Evolutionary conservation across 2,797 vertebrate species (phyloP).

Genomic region (Anguilla anguilla): DNA sequence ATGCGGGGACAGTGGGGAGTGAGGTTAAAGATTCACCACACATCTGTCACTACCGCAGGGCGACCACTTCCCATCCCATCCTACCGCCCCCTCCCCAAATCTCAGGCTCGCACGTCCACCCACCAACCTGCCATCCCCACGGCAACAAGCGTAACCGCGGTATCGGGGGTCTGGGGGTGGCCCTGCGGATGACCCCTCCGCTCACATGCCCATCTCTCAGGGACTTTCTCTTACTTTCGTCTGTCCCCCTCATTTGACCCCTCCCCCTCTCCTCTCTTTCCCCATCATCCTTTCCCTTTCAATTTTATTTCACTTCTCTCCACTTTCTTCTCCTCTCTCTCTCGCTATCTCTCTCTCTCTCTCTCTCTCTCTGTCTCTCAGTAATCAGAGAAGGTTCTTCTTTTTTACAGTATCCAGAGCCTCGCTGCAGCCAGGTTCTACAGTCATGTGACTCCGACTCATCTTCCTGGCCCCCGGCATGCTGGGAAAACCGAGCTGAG

Average conservation of each 20-base stretch:
- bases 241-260: constrained; percentile 53
- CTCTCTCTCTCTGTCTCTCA: neutral
- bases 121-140: constrained; percentile 49
- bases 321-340: neutral
- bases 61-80: constrained; percentile 32
- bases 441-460: neutral
- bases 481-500: neutral
- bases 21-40: constrained; percentile 79
- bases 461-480: neutral
- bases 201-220: neutral
- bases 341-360: constrained; percentile 38
- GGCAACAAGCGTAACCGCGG: neutral
- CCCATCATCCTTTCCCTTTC: neutral
- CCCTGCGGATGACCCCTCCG: neutral
- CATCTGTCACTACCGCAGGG: constrained; percentile 71
- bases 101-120: constrained; percentile 44
- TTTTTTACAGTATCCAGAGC: too few species aligned
- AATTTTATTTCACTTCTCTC: neutral
- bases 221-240: constrained; percentile 51
- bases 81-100: constrained; percentile 51
- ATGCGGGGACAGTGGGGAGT: constrained; percentile 73
- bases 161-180: neutral
- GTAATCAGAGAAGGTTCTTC: too few species aligned
- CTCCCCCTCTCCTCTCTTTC: constrained; percentile 15
- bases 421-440: neutral